Evolutionary conservation across 2,797 vertebrate genomes (phyloP).

Genomic region (Neostethus bicornis): DNA sequence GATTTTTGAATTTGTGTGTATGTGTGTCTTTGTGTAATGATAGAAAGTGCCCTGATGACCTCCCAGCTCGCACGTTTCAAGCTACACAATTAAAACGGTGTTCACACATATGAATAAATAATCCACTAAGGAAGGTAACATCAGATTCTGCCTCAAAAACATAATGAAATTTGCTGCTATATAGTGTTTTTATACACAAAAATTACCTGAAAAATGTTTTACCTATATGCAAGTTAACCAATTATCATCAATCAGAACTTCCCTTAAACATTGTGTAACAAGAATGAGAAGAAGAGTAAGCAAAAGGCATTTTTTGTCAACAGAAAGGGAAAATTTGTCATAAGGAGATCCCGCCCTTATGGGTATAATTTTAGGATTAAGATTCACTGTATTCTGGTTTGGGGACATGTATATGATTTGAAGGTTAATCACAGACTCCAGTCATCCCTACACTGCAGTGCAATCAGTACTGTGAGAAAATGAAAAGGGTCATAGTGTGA

Average conservation of each 20-base stretch:
- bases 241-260: conserved; percentile 29
- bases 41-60: conserved; percentile 65
- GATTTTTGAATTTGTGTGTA: conserved; percentile 31
- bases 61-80: conserved; percentile 60
- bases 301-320: conserved; percentile 40
- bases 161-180: conserved; percentile 6
- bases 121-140: conserved; percentile 64
- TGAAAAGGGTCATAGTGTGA: conserved; percentile 80
- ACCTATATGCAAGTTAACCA: conserved; percentile 14
- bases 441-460: conserved; percentile 67
- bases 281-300: too few species aligned
- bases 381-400: conserved; percentile 65
- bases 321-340: conserved; percentile 62
- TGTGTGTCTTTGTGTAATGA: conserved; percentile 63
- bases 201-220: conserved; percentile 23
- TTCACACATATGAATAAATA: conserved; percentile 74
- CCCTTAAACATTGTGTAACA: conserved; percentile 21
- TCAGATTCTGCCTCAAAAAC: conserved; percentile 45
- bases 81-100: conserved; percentile 79
- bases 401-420: conserved; percentile 76
- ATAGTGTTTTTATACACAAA: conserved; percentile 24
- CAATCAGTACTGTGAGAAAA: conserved; percentile 80
- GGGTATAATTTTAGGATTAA: conserved; percentile 79
- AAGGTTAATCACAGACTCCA: conserved; percentile 80
- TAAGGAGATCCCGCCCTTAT: conserved; percentile 65